phyloP scores from a whole-genome alignment of 2,888 invertebrate species.

The Agonopterix subpropinquella region DNA sequence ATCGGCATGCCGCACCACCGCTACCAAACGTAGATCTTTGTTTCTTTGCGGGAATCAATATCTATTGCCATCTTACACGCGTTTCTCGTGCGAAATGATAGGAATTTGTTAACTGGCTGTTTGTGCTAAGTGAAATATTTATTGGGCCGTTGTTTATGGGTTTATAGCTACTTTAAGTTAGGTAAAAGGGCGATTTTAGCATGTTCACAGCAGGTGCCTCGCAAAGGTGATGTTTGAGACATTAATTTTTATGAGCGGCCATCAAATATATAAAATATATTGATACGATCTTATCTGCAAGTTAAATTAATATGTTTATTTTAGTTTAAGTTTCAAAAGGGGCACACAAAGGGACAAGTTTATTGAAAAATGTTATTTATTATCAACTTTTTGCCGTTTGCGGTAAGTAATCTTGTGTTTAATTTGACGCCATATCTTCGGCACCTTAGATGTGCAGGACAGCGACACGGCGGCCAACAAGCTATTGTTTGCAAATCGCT shows the following conservation, averaged over 20 bases:
- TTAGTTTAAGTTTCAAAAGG: not conserved
- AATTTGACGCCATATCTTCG: conserved; percentile 56
- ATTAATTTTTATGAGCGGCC: conserved; percentile 6
- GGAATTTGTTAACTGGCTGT: conserved; percentile 5
- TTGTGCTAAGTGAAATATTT: not conserved
- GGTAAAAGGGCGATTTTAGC: conserved; percentile 4
- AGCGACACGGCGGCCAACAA: conserved; percentile 60
- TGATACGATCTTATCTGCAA: conserved; percentile 2
- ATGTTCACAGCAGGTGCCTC: conserved; percentile 5
- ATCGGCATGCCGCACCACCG: conserved; percentile 33
- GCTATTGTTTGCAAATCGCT: conserved; percentile 72
- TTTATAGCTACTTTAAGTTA: not conserved
- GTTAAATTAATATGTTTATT: conserved; percentile 1
- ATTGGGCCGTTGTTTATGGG: not conserved
- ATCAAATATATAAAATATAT: conserved; percentile 4
- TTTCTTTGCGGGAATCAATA: conserved; percentile 28
- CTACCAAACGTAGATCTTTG: conserved; percentile 28
- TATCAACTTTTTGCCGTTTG: not conserved
- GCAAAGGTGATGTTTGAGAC: conserved; percentile 1
- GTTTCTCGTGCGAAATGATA: conserved; percentile 1
- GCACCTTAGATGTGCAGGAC: conserved; percentile 52
- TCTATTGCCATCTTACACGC: conserved; percentile 9
- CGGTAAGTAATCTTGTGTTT: conserved; percentile 33
- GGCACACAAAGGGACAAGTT: no score
- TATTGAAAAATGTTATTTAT: no score